Evolutionary conservation across 1,140 invertebrate species (phyloP).

Genomic region (Dreissena rostriformis): DNA sequence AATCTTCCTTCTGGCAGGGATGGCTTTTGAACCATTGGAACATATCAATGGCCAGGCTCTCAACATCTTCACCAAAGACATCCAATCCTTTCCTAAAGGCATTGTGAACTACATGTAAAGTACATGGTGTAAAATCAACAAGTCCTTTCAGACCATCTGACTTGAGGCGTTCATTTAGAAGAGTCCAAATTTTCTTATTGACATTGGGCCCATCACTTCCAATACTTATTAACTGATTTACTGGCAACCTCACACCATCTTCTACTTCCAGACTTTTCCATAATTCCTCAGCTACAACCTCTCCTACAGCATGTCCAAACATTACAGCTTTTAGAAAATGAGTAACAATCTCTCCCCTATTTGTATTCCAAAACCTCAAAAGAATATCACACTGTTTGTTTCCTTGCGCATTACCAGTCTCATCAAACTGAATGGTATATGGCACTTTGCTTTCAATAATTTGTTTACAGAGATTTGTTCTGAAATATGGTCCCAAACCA

Average conservation of each 20-base stretch:
- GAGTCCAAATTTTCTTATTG: constrained; percentile 16
- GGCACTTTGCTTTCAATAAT: constrained; percentile 18
- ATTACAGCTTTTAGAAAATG: constrained; percentile 20
- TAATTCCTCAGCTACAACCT: constrained; percentile 9
- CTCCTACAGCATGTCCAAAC: constrained; percentile 35
- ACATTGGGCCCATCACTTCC: constrained; percentile 26
- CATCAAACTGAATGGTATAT: constrained; percentile 33
- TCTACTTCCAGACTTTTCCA: constrained; percentile 8
- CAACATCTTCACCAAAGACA: constrained; percentile 19
- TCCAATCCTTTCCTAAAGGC: constrained; percentile 35
- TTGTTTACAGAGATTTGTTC: constrained; percentile 17
- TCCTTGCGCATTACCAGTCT: constrained; percentile 26
- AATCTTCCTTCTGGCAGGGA: constrained; percentile 15
- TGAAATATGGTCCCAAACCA: constrained; percentile 23
- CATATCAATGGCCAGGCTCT: constrained; percentile 9
- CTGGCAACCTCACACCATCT: constrained; percentile 12
- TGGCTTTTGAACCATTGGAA: constrained; percentile 34
- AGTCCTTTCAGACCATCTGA: not conserved
- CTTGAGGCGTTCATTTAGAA: constrained; percentile 11
- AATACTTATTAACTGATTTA: constrained; percentile 21
- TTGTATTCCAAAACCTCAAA: constrained; percentile 19
- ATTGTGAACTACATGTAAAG: constrained; percentile 16
- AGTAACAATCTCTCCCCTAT: constrained; percentile 3
- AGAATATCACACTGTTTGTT: constrained; percentile 36
- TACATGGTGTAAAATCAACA: constrained; percentile 23